These are phyloP conservation scores for Clarias pachynema DNA, from an alignment of 2,797 vertebrate species.

Conservation along the genomic window DNA sequence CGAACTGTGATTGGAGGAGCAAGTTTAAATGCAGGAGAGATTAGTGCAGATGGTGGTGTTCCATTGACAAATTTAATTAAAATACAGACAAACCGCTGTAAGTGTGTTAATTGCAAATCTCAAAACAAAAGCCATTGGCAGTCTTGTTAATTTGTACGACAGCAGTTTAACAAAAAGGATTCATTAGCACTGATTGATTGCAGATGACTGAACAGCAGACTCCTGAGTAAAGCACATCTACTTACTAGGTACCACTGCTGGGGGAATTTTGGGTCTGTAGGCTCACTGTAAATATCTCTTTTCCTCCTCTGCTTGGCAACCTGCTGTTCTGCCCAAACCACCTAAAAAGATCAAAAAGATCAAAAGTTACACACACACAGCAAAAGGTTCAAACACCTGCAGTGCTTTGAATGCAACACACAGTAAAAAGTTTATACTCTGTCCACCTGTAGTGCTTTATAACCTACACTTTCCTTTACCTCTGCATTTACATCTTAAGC, in stretches of 20 bases:
- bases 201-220: slow-evolving; percentile 2
- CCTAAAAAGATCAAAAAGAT: slow-evolving; percentile 67
- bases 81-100: slow-evolving; percentile 8
- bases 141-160: slow-evolving; percentile 1
- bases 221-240: slow-evolving; percentile 31
- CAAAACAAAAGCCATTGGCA: slow-evolving; percentile 21
- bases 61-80: slow-evolving; percentile 40
- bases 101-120: slow-evolving; percentile 39
- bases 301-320: slow-evolving; percentile 84
- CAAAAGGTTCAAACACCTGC: slow-evolving; percentile 17
- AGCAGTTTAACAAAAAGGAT: slow-evolving; percentile 23
- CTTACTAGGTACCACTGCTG: slow-evolving; percentile 98
- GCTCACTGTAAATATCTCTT: slow-evolving; percentile 85
- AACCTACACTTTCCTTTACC: slow-evolving; percentile 22
- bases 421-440: background rate
- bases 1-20: slow-evolving; percentile 16
- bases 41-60: slow-evolving; percentile 14
- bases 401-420: slow-evolving; percentile 28
- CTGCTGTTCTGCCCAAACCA: slow-evolving; percentile 90
- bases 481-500: slow-evolving; percentile 30
- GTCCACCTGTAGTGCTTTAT: slow-evolving; percentile 22
- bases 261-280: slow-evolving; percentile 87
- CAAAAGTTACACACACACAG: slow-evolving; percentile 23
- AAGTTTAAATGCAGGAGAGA: slow-evolving; percentile 13
- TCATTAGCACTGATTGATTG: slow-evolving; percentile 35